A percentile compares a stretch with the other conserved stretches of the same genome.
Conservation (phyloP, 2,113 vertebrate species). For the Epinephelus fuscoguttatus region DNA sequence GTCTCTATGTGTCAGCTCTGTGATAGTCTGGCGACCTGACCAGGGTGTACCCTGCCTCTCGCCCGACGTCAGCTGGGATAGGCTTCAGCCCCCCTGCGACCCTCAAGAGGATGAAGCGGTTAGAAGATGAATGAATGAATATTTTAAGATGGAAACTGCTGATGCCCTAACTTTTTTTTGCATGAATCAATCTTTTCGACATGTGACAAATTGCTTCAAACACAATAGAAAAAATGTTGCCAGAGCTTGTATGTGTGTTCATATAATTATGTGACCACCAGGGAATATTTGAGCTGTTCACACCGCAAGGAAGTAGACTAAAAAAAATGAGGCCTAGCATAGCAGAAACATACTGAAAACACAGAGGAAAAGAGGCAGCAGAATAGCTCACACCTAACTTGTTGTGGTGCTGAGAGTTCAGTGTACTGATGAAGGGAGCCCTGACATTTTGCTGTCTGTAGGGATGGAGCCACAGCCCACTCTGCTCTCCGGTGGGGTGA, state of each 20-base stretch:
- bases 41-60: no score
- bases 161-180: not conserved
- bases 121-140: no score
- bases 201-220: not conserved
- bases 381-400: constrained; percentile 38
- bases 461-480: constrained; percentile 63
- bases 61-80: no score
- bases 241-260: not conserved
- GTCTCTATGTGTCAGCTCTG: no score
- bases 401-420: constrained; percentile 47
- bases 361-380: constrained; percentile 1
- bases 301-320: not conserved
- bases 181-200: not conserved
- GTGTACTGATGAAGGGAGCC: constrained; percentile 61
- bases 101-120: no score
- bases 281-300: not conserved
- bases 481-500: constrained; percentile 66
- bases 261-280: not conserved
- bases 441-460: constrained; percentile 71
- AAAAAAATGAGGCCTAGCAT: constrained; percentile 3
- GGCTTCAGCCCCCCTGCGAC: no score
- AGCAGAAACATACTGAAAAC: not conserved
- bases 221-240: not conserved
- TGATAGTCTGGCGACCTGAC: no score
- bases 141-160: not conserved